Evolutionary conservation across 2,797 vertebrate species (phyloP), one percentile per base, ranked within the genome.

Genomic region (Phaenicophaeus curvirostris): DNA sequence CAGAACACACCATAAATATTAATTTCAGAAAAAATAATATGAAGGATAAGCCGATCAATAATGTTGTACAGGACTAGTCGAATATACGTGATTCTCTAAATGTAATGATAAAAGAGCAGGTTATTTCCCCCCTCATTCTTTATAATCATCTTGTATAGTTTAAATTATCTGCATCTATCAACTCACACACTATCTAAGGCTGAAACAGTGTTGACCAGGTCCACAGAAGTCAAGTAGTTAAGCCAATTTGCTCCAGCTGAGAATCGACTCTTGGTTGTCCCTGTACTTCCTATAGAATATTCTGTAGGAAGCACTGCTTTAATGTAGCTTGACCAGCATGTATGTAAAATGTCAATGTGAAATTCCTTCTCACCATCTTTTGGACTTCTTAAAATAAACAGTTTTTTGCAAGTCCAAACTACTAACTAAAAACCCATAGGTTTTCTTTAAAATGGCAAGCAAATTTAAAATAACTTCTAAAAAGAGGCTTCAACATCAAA

Each of bases 191-290:
- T 57, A 51, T 68, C 55, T 80, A 90, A 77, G 59, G 85, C 50
- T 88, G 73, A 72, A 84, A 63, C 33, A 88, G 53, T 61, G 74
- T 76, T 90, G 91, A 81, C 87, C 92, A 91, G 76, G 89, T 46
- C 59, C 94, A 67, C 76, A 93, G 85, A 94, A 97, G 89, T 96
- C 85, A 95, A 94, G 95, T 86, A 95, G 92, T 91, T 91, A 96
- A 96, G 95, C 93, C 89, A 90, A 85, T 93, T 95, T 96, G 77
- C 89, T 94, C 89, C 89, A 89, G 92, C 89, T 93, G 87, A 87
- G 91, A 93, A 95, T 88, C 27, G 42, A 95, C 95, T 94, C 67
- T 88, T 2, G 0, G 44, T 82, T 93, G 74, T 71, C 73, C 84
- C 84, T 91, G 68, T 55, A 59, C 30, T 94, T 96, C 77, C 79